Evolutionary conservation across 2,113 vertebrate species (phyloP), one percentile per base, ranked within the genome.

Genomic region (Calidris pugnax): DNA sequence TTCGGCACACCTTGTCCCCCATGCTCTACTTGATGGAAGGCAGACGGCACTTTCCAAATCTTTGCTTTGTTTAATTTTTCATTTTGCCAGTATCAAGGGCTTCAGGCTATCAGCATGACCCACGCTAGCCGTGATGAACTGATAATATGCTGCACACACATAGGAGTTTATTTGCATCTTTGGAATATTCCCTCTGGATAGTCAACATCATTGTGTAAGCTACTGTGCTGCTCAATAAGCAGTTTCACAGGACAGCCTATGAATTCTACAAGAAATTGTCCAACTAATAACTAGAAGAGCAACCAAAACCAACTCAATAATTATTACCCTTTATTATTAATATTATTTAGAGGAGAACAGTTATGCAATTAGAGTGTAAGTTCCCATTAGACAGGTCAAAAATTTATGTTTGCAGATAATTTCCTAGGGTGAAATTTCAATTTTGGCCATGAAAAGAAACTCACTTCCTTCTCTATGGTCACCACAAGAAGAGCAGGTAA

Each of bases 81-180:
- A 37, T 85, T 59, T 79, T 68, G 37, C 66, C 39, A 72, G 20
- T 68, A 67, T 48, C 48, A 78, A 17, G 51, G 33, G 22, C 47
- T 91, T 67, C 73, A 86, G 76, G 24, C 59, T 55, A 72, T 41
- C 73, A 74, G 55, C 64, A 89, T 28, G 91, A 67, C n/a, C 43
- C 4, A 2, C 19, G 43, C 32, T 10, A 77, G 50, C 55, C 47
- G 30, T 1, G 8, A 55, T 9, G 19, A 82, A 85, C 32, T n/a
- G 27, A 53, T 26, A 14, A 66, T 27, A 28, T 3, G 24, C 35
- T 57, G 45, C 37, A 32, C 23, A 27, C 23, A 63, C 1, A 56
- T 15, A 0, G 0, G 9, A 20, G 21, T 33, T 47, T 59, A 17
- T 37, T 5, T 63, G 56, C 18, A 51, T 6, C 62, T 68, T 24